Evolutionary conservation across 2,888 invertebrate species (phyloP), one percentile per base, ranked within the genome.

Genomic region (Drosophila fulvimacula): DNA sequence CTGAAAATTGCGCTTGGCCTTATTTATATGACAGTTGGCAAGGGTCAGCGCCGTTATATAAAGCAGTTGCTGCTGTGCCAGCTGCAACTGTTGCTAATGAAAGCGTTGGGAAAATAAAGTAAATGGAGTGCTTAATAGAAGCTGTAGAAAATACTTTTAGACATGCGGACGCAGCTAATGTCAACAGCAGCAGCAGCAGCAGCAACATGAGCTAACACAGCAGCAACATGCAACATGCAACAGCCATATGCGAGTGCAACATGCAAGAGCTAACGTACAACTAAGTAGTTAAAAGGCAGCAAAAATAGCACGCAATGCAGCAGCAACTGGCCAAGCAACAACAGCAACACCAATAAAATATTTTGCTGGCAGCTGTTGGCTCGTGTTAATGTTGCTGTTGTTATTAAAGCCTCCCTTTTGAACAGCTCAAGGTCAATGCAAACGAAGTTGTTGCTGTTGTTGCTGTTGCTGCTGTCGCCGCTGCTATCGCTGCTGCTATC

Each of bases 111-210:
- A 78, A 70, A 74, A 58, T 60, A 58, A 44, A 13, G 56, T 44
- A 58, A 73, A 74, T 59, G 64, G 67, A 65, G 73, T 76, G 69
- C 58, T 68, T 69, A 84, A 84, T 79, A 76, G 44, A 46, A 56
- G 62, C 66, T 51, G 21, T 30, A 38, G 21, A 46, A 73, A 68
- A 62, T 52, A 52, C 46, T 39, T 34, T 48, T 42, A 42, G 64
- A 32, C 30, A 64, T 39, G 80, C 63, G 74, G 71, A 72, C 68
- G 72, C 66, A 69, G 53, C 57, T 59, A 70, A 49, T 85, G 74
- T 85, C 88, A 88, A 67, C 80, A 63, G 42, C 68, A 79, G 39
- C 39, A 44, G 15, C 44, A 61, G 21, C 27, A 46, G n/a, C 46
- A n/a, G n/a, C n/a, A n/a, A n/a, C 27, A 59, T n/a, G 56, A 67